Base-by-base conservation (phyloP, 2,888 invertebrate genomes). In the Tanytarsus gracilentus region DNA sequence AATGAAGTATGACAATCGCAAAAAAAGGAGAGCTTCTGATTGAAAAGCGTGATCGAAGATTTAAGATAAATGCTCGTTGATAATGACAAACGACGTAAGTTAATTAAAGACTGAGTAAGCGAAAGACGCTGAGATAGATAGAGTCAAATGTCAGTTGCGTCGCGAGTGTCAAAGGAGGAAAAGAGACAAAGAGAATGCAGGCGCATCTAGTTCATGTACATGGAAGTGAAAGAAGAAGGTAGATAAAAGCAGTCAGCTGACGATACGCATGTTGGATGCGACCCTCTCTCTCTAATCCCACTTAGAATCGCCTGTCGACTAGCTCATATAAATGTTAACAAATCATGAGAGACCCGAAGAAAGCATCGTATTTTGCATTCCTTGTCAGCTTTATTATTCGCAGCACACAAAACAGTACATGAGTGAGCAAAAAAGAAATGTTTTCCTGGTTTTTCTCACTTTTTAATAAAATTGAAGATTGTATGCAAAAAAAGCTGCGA, bases 1-100 rank as follows among this genome's bases (percentile, higher is more conserved):
- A 30, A 30, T 30, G 9, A 30, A 6, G 9, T 8, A 11, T 9
- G 30, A 30, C 6, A 30, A 11, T 8, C 30, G 9, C 30, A 30
- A 30, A 30, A 30, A 30, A 30, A 30, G 9, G 39, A 14, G 52
- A 16, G 23, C 33, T 21, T 53, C n/a, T 53, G 53, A 53, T 39
- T 55, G 55, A 55, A 55, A 55, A 55, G 23, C 55, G 40, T 55
- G 55, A 55, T 55, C 55, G 40, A 7, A 25, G 55, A 55, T 55
- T 23, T 39, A 26, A 55, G 55, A 55, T 55, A 55, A 55, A 39
- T 39, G 16, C 55, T 39, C 23, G 40, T 18, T 55, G 55, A 55
- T 55, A 55, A 39, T 55, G 55, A 27, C 39, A 39, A 21, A 55
- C 26, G 55, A 33, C 49, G 26, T 55, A 39, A 55, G 55, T 55